Conservation (phyloP, 2,888 invertebrate species). For the Pegoplata infirma region DNA sequence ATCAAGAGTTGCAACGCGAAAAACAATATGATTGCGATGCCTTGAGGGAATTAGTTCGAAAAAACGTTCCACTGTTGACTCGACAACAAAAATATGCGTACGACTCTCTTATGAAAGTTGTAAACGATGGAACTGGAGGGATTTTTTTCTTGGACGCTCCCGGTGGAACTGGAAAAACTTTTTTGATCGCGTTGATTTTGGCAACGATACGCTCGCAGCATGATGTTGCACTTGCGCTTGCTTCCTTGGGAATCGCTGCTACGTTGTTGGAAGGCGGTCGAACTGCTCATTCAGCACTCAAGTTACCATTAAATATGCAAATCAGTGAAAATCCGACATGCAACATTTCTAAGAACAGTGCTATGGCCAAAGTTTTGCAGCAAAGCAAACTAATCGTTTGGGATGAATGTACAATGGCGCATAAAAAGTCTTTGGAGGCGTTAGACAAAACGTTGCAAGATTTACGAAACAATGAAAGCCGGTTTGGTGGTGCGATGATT, state of each 20-base stretch:
- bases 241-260: too few relatives aligned
- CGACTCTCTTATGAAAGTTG: conserved; percentile 31
- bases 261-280: too few relatives aligned
- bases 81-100: neutral
- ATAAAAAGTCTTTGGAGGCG: neutral
- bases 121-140: conserved; percentile 18
- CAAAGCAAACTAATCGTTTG: conserved; percentile 3
- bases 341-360: conserved; percentile 5
- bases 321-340: conserved; percentile 53
- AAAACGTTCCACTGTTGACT: too few relatives aligned
- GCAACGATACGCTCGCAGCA: too few relatives aligned
- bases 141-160: too few relatives aligned
- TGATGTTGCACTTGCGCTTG: too few relatives aligned
- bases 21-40: conserved; percentile 59
- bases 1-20: conserved; percentile 61
- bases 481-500: conserved; percentile 42
- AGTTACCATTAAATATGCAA: conserved; percentile 65
- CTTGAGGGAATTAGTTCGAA: too few relatives aligned
- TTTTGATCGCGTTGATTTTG: too few relatives aligned
- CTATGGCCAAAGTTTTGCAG: conserved; percentile 9
- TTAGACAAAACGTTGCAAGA: conserved; percentile 58
- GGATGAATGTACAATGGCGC: too few relatives aligned
- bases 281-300: conserved; percentile 41
- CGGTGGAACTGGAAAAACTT: too few relatives aligned
- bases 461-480: conserved; percentile 35